Base-by-base conservation (phyloP, 2,113 vertebrate species). In the Phalacrocorax carbo region DNA sequence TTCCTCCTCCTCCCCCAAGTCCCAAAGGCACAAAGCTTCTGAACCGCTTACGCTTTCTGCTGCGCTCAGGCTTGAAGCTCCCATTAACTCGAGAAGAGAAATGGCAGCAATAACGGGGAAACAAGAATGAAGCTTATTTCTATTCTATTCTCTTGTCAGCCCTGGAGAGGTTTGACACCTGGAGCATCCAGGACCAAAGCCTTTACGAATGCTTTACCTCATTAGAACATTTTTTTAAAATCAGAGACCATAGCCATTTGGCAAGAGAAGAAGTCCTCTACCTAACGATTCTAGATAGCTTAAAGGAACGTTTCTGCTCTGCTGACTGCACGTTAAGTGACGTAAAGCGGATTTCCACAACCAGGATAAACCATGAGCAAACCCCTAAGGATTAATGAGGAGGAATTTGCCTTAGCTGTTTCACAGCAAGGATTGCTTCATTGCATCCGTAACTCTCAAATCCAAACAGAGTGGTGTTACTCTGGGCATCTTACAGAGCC, bases 261-360 rank as follows among this genome's bases (percentile, higher is more conserved):
- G 51, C 15, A 40, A 51, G 57, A 34, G 44, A 48, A 55, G 30
- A 44, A 55, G 26, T 44, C 32, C 26, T 70, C 19, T 15, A 22
- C 25, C 20, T 44, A 10, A 8, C 1, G 0, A 5, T 5, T 44
- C 34, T 32, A 9, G 19, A 26, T 3, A 14, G 11, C 89, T 73
- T 17, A 13, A 58, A 80, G 80, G 71, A 65, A 48, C 8, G 5
- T 51, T 86, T 57, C 60, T 70, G 54, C n/a, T 60, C 52, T n/a
- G 14, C 42, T n/a, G 11, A 48, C 26, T n/a, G 10, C 4, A 11
- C 3, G 0, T 15, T 17, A 26, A 84, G 40, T 18, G 79, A 49
- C 0, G 0, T 16, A 29, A 55, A 15, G 10, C 0, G 0, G 34
- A 75, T 84, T 90, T 79, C 71, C 71, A 23, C 62, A 64, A 4